Percentiles rank a stretch among this genome's conserved stretches.
phyloP scores from a whole-genome alignment of 37 sponge, comb jelly and placozoan genomes.

The Ianthella basta region DNA sequence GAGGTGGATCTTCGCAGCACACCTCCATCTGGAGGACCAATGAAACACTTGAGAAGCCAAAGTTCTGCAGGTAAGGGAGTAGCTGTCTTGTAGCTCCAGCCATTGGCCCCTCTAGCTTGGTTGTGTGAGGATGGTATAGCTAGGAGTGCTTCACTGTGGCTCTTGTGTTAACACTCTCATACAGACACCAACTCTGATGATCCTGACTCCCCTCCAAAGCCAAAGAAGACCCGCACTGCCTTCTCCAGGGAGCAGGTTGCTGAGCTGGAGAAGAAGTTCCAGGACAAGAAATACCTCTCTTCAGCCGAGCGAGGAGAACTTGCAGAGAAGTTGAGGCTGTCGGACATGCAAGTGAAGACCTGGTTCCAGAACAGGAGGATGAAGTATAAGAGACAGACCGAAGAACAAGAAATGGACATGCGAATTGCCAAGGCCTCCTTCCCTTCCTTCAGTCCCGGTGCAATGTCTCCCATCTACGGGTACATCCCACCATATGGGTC shows the following conservation, averaged over 20 bases:
- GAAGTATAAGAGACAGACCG: conserved; percentile 75
- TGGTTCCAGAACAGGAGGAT: conserved; percentile 82
- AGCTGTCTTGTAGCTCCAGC: too few relatives aligned
- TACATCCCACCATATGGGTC: neutral
- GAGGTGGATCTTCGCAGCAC: too few relatives aligned
- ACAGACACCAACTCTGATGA: conserved; percentile 42
- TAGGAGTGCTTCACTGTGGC: neutral
- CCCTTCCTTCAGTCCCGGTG: neutral
- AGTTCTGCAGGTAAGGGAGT: too few relatives aligned
- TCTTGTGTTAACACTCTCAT: too few relatives aligned
- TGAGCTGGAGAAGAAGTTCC: conserved; percentile 82
- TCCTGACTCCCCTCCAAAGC: conserved; percentile 55
- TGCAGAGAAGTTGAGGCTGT: conserved; percentile 77
- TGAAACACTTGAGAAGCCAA: too few relatives aligned
- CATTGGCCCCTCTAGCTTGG: too few relatives aligned
- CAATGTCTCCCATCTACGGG: conserved; percentile 1
- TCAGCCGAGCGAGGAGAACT: conserved; percentile 82
- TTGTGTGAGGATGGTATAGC: neutral
- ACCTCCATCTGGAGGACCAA: too few relatives aligned
- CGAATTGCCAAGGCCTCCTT: conserved; percentile 26
- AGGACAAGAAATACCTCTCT: conserved; percentile 81
- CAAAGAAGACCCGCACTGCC: conserved; percentile 80
- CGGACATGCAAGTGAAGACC: conserved; percentile 87
- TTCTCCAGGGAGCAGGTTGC: conserved; percentile 82
- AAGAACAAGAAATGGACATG: conserved; percentile 82